Evolutionary conservation across 2,113 vertebrate genomes (phyloP).

Genomic region (Hirundichthys speculiger): DNA sequence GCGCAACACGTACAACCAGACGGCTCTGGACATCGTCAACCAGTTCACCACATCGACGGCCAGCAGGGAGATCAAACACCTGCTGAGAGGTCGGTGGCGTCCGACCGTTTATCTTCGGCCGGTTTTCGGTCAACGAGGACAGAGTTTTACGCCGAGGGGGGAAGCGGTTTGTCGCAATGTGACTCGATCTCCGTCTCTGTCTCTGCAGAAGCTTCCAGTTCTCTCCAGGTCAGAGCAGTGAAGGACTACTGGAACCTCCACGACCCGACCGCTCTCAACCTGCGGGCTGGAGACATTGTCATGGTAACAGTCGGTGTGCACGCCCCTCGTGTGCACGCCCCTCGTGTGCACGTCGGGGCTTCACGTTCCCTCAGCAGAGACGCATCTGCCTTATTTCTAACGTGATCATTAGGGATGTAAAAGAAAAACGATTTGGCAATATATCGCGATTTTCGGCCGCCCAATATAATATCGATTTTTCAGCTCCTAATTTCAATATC

Average conservation of each 20-base stretch:
- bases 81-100: constrained; percentile 87
- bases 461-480: no score
- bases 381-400: no score
- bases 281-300: constrained; percentile 92
- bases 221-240: constrained; percentile 93
- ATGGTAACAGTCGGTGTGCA: constrained; percentile 80
- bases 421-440: no score
- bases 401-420: no score
- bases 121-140: no score
- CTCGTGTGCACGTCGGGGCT: no score
- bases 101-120: no score
- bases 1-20: constrained; percentile 97
- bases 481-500: no score
- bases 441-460: no score
- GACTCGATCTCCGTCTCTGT: not conserved
- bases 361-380: no score
- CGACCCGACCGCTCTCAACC: constrained; percentile 92
- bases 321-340: no score
- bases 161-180: not conserved
- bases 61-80: constrained; percentile 96
- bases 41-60: constrained; percentile 97
- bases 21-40: constrained; percentile 95
- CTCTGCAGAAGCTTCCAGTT: constrained; percentile 88
- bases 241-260: constrained; percentile 98
- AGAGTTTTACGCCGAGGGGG: no score